phyloP scores from a whole-genome alignment of 2,888 invertebrate genomes.

The Acronicta alni region DNA sequence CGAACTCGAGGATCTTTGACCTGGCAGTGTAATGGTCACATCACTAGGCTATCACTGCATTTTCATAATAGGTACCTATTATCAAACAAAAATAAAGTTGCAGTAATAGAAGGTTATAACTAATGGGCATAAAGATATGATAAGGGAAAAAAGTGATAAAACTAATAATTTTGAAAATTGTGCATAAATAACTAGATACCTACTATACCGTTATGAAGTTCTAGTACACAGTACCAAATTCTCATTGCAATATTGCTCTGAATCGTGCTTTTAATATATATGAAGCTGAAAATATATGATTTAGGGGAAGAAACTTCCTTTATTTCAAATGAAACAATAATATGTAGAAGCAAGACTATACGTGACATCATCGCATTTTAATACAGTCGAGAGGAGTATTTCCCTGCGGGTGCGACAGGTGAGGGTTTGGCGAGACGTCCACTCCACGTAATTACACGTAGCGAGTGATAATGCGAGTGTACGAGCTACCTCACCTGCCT shows the following conservation, averaged over 20 bases:
- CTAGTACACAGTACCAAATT: neutral
- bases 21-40: no score
- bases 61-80: no score
- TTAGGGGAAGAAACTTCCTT: conserved; percentile 6
- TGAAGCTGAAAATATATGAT: neutral
- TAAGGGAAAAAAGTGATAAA: no score
- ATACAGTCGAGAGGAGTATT: conserved; percentile 59
- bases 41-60: no score
- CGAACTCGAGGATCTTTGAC: no score
- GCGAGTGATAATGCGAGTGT: conserved; percentile 53
- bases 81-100: no score
- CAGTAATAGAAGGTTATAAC: no score
- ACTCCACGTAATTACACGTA: conserved; percentile 67
- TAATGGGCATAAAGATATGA: no score
- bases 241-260: neutral
- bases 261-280: no score
- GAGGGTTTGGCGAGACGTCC: conserved; percentile 48
- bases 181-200: no score
- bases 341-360: conserved; percentile 26
- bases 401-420: conserved; percentile 54
- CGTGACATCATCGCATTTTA: conserved; percentile 64
- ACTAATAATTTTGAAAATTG: no score
- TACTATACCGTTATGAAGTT: no score
- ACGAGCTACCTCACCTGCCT: conserved; percentile 31
- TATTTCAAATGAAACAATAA: conserved; percentile 13